Evolutionary conservation across 2,113 vertebrate genomes (phyloP).

Genomic region (Cebidichthys violaceus): DNA sequence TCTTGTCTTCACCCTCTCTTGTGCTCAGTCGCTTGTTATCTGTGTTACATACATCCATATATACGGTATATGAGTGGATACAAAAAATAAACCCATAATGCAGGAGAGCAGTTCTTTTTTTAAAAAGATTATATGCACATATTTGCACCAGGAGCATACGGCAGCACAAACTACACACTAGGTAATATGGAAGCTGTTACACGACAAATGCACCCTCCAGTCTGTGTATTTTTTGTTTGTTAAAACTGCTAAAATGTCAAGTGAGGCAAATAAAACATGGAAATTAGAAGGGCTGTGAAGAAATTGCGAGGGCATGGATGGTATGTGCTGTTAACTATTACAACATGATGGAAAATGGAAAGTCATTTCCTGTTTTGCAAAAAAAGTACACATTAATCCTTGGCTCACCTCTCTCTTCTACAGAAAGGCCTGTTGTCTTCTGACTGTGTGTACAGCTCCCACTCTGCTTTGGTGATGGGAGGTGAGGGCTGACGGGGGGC

Average conservation of each 20-base stretch:
- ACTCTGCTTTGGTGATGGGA: conserved; percentile 37
- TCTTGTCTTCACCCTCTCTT: conserved; percentile 1
- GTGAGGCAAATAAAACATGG: conserved; percentile 13
- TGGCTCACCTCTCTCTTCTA: conserved; percentile 63
- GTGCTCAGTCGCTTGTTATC: conserved; percentile 9
- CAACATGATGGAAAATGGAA: conserved; percentile 6
- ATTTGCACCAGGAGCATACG: not conserved
- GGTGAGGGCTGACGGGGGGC: conserved; percentile 9
- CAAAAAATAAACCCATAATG: not conserved
- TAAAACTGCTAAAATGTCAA: not conserved
- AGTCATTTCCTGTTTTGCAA: conserved; percentile 55
- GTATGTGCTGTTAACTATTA: conserved; percentile 27
- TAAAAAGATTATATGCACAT: not conserved
- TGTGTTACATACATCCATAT: conserved; percentile 27
- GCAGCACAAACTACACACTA: not conserved
- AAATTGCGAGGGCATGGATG: not conserved
- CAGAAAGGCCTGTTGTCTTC: not conserved
- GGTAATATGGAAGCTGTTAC: not conserved
- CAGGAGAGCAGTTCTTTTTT: not conserved
- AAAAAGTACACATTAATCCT: conserved; percentile 8
- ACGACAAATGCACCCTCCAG: not conserved
- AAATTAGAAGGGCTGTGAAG: not conserved
- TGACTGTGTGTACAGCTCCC: conserved; percentile 30
- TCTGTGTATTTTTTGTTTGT: not conserved
- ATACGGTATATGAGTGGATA: not conserved